Evolutionary conservation across 2,797 vertebrate species (phyloP).

Genomic region (Mus minutoides): DNA sequence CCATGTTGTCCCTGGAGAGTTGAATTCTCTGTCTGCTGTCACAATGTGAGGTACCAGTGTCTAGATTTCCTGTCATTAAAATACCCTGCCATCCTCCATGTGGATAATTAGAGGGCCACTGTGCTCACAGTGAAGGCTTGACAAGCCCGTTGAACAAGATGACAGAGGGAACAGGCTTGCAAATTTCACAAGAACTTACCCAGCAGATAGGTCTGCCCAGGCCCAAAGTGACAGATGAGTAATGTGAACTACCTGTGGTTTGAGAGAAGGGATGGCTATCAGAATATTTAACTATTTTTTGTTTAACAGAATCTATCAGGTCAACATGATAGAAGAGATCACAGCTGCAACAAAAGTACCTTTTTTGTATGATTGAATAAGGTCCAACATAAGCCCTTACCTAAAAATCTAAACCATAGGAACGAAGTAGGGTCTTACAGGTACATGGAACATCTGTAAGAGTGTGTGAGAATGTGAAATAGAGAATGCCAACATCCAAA

Average conservation of each 20-base stretch:
- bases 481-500: neutral
- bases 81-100: neutral
- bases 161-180: neutral
- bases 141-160: neutral
- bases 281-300: neutral
- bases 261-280: neutral
- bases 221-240: neutral
- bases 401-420: neutral
- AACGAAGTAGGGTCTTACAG: neutral
- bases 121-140: neutral
- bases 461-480: neutral
- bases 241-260: accelerated
- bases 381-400: neutral
- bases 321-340: neutral
- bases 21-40: neutral
- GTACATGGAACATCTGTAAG: neutral
- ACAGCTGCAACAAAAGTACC: accelerated
- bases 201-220: neutral
- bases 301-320: neutral
- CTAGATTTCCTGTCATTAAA: neutral
- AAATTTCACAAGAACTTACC: neutral
- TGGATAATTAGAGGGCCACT: neutral
- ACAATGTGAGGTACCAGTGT: neutral
- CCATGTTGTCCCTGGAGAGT: neutral
- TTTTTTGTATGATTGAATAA: neutral